Percentiles rank a stretch among this genome's conserved stretches.
These are phyloP conservation scores for Nomada fucata DNA, from an alignment of 2,888 invertebrate genomes.

Conservation along the genomic window DNA sequence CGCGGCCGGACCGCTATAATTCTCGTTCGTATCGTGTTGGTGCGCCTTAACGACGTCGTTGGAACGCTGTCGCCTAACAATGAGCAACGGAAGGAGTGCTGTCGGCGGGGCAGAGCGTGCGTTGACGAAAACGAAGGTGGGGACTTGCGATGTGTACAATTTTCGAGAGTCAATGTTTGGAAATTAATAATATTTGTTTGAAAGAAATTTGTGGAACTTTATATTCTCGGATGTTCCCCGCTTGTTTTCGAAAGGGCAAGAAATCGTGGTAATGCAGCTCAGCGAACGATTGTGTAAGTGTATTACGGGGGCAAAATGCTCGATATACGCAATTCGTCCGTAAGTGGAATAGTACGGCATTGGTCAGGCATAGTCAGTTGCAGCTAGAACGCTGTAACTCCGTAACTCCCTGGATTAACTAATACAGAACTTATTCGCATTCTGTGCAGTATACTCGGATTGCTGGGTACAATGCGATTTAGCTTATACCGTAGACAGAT, in stretches of 20 bases:
- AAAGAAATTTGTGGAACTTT: too few relatives aligned
- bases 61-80: conserved; percentile 44
- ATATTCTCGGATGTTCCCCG: too few relatives aligned
- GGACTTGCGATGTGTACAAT: conserved; percentile 7
- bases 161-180: not conserved
- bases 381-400: not conserved
- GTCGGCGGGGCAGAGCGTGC: conserved; percentile 24
- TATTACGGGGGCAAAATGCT: too few relatives aligned
- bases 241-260: too few relatives aligned
- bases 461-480: not conserved
- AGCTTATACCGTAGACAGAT: conserved; percentile 6
- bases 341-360: conserved; percentile 22
- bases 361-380: conserved; percentile 11
- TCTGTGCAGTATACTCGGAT: not conserved
- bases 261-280: not conserved
- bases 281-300: not conserved
- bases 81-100: conserved; percentile 42
- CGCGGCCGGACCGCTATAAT: conserved; percentile 59
- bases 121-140: conserved; percentile 36
- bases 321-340: not conserved
- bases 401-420: conserved; percentile 20
- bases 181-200: not conserved
- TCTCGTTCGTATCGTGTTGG: conserved; percentile 54
- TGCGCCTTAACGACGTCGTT: conserved; percentile 68
- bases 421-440: conserved; percentile 25